Percentiles rank a stretch among this genome's conserved stretches.
phyloP scores from a whole-genome alignment of 2,113 vertebrate species.

The Lepisosteus oculatus region DNA sequence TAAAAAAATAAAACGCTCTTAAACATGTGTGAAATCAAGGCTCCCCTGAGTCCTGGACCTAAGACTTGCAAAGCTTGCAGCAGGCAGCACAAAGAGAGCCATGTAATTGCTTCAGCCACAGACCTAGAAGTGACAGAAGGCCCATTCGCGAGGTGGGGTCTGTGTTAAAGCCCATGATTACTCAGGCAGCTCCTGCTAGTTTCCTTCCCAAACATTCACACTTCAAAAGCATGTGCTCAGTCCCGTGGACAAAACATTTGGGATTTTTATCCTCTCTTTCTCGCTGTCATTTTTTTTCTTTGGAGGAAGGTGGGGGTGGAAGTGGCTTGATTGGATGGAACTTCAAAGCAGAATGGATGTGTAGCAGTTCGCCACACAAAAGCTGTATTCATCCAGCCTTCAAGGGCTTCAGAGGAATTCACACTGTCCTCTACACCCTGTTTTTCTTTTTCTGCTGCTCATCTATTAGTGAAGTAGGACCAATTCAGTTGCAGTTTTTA shows the following conservation, averaged over 20 bases:
- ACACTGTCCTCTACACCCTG: too few species aligned
- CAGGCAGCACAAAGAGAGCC: background rate
- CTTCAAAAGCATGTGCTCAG: background rate
- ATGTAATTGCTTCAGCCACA: constrained; percentile 23
- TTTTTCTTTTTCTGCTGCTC: too few species aligned
- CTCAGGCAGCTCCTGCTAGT: constrained; percentile 7
- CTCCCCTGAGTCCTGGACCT: background rate
- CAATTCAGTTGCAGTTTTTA: too few species aligned
- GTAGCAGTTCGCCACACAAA: too few species aligned
- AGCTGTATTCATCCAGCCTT: too few species aligned
- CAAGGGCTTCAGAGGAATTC: too few species aligned
- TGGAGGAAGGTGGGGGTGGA: background rate
- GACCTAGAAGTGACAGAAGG: constrained; percentile 16
- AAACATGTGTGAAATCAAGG: constrained; percentile 8
- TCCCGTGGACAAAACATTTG: background rate
- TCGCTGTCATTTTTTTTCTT: background rate
- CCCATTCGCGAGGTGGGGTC: constrained; percentile 25
- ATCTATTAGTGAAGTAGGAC: too few species aligned
- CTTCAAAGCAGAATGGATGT: too few species aligned
- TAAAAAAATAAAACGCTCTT: constrained; percentile 16
- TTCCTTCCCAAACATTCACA: constrained; percentile 13
- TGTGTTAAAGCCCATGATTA: constrained; percentile 2
- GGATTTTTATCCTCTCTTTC: background rate
- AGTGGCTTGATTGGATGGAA: too few species aligned
- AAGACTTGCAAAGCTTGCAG: background rate